Evolutionary conservation across 2,888 invertebrate species (phyloP).

Genomic region (Xanthostigma xanthostigma): DNA sequence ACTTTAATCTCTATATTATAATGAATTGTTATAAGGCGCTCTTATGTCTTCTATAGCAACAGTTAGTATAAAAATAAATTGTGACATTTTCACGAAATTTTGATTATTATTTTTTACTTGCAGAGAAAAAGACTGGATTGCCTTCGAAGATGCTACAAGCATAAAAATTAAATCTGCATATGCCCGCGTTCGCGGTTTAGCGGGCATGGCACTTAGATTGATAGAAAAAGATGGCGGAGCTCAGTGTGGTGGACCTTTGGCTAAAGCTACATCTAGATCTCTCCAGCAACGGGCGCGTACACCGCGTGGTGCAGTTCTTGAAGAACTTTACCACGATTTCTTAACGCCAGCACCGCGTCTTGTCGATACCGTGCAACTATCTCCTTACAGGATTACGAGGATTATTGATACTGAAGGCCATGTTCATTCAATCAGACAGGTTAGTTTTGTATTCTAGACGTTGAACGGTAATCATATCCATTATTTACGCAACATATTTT

Average conservation of each 20-base stretch:
- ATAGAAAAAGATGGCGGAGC: slow-evolving; percentile 42
- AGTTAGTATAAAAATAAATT: too few species aligned
- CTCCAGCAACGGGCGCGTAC: slow-evolving; percentile 45
- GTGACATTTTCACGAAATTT: neutral
- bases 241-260: slow-evolving; percentile 34
- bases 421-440: slow-evolving; percentile 53
- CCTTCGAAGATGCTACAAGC: slow-evolving; percentile 59
- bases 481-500: slow-evolving; percentile 11
- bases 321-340: slow-evolving; percentile 48
- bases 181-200: slow-evolving; percentile 51
- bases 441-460: slow-evolving; percentile 16
- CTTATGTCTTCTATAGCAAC: too few species aligned
- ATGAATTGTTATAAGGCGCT: too few species aligned
- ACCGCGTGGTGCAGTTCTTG: slow-evolving; percentile 45
- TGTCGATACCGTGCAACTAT: slow-evolving; percentile 46
- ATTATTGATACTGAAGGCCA: slow-evolving; percentile 59
- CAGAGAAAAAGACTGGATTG: slow-evolving; percentile 54
- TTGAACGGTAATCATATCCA: neutral
- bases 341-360: slow-evolving; percentile 31
- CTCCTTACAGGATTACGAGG: slow-evolving; percentile 56
- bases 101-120: slow-evolving; percentile 6
- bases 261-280: slow-evolving; percentile 34
- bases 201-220: slow-evolving; percentile 45
- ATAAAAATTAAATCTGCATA: slow-evolving; percentile 66
- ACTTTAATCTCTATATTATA: too few species aligned